These are phyloP conservation scores for Archips crataeganus DNA, from an alignment of 2,888 invertebrate species.

Conservation along the genomic window DNA sequence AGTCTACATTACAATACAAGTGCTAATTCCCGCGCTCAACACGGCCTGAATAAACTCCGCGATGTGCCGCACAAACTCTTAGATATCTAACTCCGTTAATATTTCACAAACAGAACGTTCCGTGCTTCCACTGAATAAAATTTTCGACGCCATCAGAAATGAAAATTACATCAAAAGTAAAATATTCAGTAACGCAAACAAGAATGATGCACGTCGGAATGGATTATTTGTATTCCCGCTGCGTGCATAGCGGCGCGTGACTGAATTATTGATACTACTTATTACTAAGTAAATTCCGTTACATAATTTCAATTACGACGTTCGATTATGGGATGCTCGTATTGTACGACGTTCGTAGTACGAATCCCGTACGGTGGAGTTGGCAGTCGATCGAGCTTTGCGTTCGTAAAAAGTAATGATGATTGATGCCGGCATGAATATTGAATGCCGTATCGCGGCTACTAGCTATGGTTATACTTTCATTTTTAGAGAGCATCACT, in stretches of 20 bases:
- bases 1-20: constrained; percentile 23
- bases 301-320: constrained; percentile 70
- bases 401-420: constrained; percentile 40
- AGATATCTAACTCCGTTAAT: constrained; percentile 41
- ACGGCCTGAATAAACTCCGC: constrained; percentile 31
- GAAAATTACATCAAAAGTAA: constrained; percentile 58
- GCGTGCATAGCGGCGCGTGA: constrained; percentile 71
- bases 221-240: constrained; percentile 74
- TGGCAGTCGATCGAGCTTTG: constrained; percentile 23
- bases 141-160: constrained; percentile 56
- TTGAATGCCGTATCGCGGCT: constrained; percentile 27
- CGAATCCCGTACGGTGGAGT: constrained; percentile 22
- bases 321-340: constrained; percentile 57
- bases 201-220: constrained; percentile 65
- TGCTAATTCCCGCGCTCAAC: constrained; percentile 13
- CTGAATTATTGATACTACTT: constrained; percentile 64
- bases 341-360: constrained; percentile 55
- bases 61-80: constrained; percentile 33
- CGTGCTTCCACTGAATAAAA: constrained; percentile 46
- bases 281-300: constrained; percentile 71
- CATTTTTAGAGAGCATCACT: constrained; percentile 1
- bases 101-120: constrained; percentile 41
- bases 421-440: constrained; percentile 36
- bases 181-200: constrained; percentile 59
- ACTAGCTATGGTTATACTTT: constrained; percentile 19